Percentiles rank a stretch among this genome's conserved stretches.
phyloP scores from a whole-genome alignment of 2,113 vertebrate genomes.

The Bos javanicus region DNA sequence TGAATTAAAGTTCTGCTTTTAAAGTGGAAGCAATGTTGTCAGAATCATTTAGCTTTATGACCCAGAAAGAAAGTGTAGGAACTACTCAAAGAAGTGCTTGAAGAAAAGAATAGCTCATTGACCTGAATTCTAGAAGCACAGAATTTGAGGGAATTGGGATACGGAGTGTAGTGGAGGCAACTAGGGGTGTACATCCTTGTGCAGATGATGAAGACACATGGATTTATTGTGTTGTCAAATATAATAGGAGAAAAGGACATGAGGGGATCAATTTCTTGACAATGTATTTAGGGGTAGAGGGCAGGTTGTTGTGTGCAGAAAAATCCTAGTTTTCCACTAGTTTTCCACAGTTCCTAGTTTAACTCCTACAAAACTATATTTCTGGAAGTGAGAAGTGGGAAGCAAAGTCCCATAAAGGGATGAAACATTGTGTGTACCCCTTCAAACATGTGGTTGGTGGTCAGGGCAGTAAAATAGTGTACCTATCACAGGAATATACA shows the following conservation, averaged over 20 bases:
- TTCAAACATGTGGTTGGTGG: background rate
- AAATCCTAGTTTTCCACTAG: background rate
- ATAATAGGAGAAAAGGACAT: background rate
- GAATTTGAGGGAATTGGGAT: background rate
- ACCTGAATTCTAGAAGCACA: background rate
- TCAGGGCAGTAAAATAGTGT: background rate
- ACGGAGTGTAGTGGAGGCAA: background rate
- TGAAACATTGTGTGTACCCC: background rate
- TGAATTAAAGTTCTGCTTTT: background rate
- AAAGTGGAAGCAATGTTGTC: background rate
- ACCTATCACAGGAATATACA: background rate
- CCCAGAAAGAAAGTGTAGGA: background rate
- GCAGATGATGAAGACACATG: background rate
- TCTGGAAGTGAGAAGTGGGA: rapidly evolving
- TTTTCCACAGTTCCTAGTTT: background rate
- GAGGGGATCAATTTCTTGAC: background rate
- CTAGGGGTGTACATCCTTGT: background rate
- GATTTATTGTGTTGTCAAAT: background rate
- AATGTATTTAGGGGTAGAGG: background rate
- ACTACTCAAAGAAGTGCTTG: background rate
- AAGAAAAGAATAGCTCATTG: background rate
- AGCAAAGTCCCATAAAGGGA: background rate
- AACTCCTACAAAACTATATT: background rate
- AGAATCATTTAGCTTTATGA: background rate
- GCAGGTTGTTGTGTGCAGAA: background rate